Evolutionary conservation across 2,888 invertebrate genomes (phyloP).

Genomic region (Leucophora obtusa): DNA sequence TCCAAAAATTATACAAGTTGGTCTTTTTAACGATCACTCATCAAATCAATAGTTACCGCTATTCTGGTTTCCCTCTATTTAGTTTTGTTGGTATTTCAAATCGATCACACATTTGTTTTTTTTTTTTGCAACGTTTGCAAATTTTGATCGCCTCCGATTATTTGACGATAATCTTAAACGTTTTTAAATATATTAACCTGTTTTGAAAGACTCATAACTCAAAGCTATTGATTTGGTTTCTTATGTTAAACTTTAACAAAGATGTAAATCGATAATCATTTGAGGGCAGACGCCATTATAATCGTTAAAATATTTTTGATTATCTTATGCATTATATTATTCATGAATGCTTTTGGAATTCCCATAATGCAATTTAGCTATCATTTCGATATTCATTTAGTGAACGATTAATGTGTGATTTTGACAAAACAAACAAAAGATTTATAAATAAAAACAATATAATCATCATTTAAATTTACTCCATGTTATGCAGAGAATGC

Average conservation of each 20-base stretch:
- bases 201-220: neutral
- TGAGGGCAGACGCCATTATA: neutral
- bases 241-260: neutral
- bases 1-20: neutral
- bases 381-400: neutral
- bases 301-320: neutral
- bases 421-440: neutral
- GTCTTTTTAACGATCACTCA: slow-evolving; percentile 7
- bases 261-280: neutral
- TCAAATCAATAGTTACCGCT: neutral
- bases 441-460: neutral
- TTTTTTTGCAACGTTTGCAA: neutral
- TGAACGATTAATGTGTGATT: neutral
- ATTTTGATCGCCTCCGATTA: neutral
- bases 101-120: neutral
- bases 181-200: neutral
- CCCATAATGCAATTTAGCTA: neutral
- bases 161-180: neutral
- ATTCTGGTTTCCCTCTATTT: neutral
- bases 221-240: neutral
- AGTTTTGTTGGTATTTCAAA: neutral
- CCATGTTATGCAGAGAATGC: neutral
- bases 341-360: neutral
- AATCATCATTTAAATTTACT: neutral
- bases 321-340: neutral